Percentiles rank a stretch among this genome's conserved stretches.
These are phyloP conservation scores for Chironomus riparius DNA, from an alignment of 2,888 invertebrate species.

Conservation along the genomic window DNA sequence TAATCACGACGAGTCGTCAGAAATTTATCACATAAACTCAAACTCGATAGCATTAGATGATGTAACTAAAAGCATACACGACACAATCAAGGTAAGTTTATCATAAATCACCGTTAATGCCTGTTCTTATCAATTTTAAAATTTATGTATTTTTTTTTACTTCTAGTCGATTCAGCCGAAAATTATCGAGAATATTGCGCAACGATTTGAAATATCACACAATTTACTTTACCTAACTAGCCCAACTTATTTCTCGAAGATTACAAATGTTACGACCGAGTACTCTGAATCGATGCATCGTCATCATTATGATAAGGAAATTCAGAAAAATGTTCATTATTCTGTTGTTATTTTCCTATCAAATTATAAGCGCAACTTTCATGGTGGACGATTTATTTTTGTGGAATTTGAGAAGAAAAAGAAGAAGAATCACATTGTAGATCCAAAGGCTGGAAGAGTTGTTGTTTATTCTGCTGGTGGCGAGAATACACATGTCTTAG, in stretches of 20 bases:
- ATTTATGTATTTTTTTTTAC: background rate
- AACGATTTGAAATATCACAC: conserved; percentile 61
- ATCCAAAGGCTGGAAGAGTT: conserved; percentile 69
- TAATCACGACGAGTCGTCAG: background rate
- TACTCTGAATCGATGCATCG: conserved; percentile 81
- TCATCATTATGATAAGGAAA: conserved; percentile 77
- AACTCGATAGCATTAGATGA: conserved; percentile 53
- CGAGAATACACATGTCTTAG: conserved; percentile 77
- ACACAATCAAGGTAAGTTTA: background rate
- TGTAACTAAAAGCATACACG: conserved; percentile 51
- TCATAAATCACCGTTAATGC: background rate
- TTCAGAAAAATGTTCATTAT: conserved; percentile 55
- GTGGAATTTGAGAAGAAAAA: conserved; percentile 55
- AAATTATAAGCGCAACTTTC: conserved; percentile 65
- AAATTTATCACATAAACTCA: background rate
- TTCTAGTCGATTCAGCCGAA: conserved; percentile 54
- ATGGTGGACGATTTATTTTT: conserved; percentile 76
- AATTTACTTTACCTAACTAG: conserved; percentile 64
- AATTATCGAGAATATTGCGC: conserved; percentile 64
- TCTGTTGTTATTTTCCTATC: conserved; percentile 73
- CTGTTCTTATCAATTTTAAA: conserved; percentile 51
- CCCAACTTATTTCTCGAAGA: conserved; percentile 81
- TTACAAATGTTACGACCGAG: conserved; percentile 59
- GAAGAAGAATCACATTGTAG: conserved; percentile 55
- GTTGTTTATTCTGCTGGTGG: conserved; percentile 80